Conservation (phyloP, 53 echinoderm and acorn worm species). For the Pentamera pediparva region DNA sequence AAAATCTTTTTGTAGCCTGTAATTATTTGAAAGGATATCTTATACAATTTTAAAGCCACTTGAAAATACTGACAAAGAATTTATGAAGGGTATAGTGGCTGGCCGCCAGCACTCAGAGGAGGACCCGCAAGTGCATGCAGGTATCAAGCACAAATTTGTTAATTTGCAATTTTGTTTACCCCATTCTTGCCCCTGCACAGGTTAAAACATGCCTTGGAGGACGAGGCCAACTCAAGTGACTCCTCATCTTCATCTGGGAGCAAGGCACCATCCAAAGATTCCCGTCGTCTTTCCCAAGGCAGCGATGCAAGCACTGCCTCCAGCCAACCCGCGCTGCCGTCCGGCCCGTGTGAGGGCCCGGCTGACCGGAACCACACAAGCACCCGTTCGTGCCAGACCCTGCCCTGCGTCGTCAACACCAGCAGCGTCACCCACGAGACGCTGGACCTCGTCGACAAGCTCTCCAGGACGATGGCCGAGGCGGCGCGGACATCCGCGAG, state of each 20-base stretch:
- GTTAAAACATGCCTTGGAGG: constrained; percentile 88
- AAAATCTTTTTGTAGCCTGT: too few species aligned
- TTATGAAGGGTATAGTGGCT: too few species aligned
- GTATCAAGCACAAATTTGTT: too few species aligned
- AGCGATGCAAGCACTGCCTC: constrained; percentile 18
- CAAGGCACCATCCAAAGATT: neutral
- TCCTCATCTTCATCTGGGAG: constrained; percentile 38
- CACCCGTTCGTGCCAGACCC: constrained; percentile 65
- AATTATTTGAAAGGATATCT: too few species aligned
- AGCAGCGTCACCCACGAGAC: constrained; percentile 59
- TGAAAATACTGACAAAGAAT: too few species aligned
- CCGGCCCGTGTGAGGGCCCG: constrained; percentile 6
- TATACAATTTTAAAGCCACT: too few species aligned
- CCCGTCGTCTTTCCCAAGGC: constrained; percentile 20
- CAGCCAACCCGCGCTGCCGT: neutral
- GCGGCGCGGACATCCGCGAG: constrained; percentile 7
- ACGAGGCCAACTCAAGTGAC: constrained; percentile 59
- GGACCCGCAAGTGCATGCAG: too few species aligned
- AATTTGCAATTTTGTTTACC: neutral
- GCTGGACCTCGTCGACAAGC: constrained; percentile 53
- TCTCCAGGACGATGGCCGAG: constrained; percentile 48
- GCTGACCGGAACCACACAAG: constrained; percentile 31
- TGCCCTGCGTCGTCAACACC: constrained; percentile 62
- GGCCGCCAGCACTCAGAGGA: too few species aligned
- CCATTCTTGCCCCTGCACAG: constrained; percentile 20